Base-by-base conservation (phyloP, 2,888 invertebrate species). In the Vanessa cardui region DNA sequence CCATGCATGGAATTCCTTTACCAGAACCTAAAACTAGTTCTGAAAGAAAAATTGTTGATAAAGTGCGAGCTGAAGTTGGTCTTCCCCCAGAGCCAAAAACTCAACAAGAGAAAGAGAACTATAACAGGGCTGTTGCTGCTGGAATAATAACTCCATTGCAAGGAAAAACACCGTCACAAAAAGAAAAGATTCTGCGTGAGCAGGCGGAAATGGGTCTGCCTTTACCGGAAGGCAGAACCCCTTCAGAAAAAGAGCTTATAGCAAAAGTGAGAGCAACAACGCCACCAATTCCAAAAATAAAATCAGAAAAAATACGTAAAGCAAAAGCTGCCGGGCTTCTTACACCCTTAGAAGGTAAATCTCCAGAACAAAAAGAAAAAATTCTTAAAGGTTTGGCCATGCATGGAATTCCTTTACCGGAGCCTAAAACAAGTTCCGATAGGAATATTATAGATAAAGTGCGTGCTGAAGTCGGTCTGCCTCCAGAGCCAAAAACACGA, bases 131-230 rank as follows among this genome's bases (percentile, higher is more conserved):
- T 15, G 54, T 72, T 26, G 73, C 73, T 5, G 73, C 70, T 45
- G 80, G 80, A 15, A 26, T 78, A 6, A 67, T 80, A 12, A 72
- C 72, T 5, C 80, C 81, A 1, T 60, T 80, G 39, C 77, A 79
- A 71, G 83, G 80, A 0, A 83, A 81, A 71, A 62, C 77, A 6
- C 52, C 58, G 0, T 62, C 64, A 15, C 71, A 78, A 64, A 81
- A 82, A 70, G 77, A 79, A 72, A 75, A 74, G 64, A 75, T 78
- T 6, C 59, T 83, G 58, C 66, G 58, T 4, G 26, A 26, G 2
- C 74, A 74, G 58, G 75, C 72, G 9, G 69, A 71, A 16, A 49
- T 67, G 21, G 77, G 76, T 63, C 69, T 78, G 8, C 71, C 72
- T 15, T 49, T 77, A 50, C 76, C 78, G 1, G 72, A 73, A 63